A percentile compares a stretch with the other conserved stretches of the same genome.
These are phyloP conservation scores for Drosophila nigricruria DNA, from an alignment of 2,888 invertebrate species.

Conservation along the genomic window DNA sequence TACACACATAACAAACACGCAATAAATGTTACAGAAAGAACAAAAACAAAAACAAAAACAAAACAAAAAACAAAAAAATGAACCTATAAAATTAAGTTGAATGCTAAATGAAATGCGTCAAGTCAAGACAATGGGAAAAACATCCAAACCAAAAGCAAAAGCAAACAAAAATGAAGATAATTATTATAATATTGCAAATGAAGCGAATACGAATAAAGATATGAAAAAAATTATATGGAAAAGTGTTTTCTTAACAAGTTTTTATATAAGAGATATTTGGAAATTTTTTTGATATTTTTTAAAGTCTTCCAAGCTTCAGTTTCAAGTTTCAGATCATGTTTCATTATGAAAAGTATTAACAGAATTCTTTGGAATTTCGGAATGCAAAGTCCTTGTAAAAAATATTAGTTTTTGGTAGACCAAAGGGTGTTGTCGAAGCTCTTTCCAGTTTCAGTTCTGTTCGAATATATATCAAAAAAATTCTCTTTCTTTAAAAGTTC, in stretches of 20 bases:
- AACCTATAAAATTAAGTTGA: conserved; percentile 81
- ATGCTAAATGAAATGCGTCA: conserved; percentile 70
- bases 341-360: too few relatives aligned
- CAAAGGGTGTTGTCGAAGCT: too few relatives aligned
- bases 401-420: too few relatives aligned
- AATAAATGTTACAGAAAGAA: conserved; percentile 72
- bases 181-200: conserved; percentile 80
- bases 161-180: conserved; percentile 52
- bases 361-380: too few relatives aligned
- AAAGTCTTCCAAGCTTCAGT: too few relatives aligned
- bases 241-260: background rate
- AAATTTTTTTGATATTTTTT: too few relatives aligned
- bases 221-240: conserved; percentile 71
- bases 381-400: too few relatives aligned
- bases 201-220: conserved; percentile 81
- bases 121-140: conserved; percentile 50
- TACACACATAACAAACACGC: conserved; percentile 66
- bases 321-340: too few relatives aligned
- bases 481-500: too few relatives aligned
- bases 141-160: conserved; percentile 55
- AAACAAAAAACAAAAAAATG: conserved; percentile 54
- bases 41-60: conserved; percentile 40
- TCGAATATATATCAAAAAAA: too few relatives aligned
- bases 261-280: too few relatives aligned
- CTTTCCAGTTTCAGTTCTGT: too few relatives aligned